Evolutionary conservation across 2,888 invertebrate genomes (phyloP).

Genomic region (Stenurella melanura): DNA sequence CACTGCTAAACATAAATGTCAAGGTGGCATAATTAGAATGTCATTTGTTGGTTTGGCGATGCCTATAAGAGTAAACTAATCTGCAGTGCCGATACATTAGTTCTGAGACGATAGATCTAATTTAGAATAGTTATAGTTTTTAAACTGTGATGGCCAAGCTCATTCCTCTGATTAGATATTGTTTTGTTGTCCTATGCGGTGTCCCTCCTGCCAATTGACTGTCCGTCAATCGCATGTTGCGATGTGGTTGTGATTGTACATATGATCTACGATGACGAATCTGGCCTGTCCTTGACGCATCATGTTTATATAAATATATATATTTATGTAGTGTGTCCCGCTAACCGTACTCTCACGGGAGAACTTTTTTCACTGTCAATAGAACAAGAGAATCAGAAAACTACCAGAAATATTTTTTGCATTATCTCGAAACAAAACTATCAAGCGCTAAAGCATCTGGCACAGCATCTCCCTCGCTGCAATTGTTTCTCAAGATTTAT

Average conservation of each 20-base stretch:
- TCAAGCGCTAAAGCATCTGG: too few relatives aligned
- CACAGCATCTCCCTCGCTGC: too few relatives aligned
- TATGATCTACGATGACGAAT: conserved; percentile 73
- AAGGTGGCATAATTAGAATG: too few relatives aligned
- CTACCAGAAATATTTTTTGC: too few relatives aligned
- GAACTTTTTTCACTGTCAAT: background rate
- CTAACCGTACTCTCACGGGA: conserved; percentile 12
- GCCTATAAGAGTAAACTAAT: conserved; percentile 9
- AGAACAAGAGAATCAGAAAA: background rate
- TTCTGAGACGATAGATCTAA: conserved; percentile 50
- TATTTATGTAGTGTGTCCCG: conserved; percentile 36
- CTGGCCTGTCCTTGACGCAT: conserved; percentile 73
- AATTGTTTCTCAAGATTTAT: background rate
- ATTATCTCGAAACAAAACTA: too few relatives aligned
- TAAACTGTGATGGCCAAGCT: conserved; percentile 68
- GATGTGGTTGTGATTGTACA: conserved; percentile 73
- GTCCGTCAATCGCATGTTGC: conserved; percentile 65
- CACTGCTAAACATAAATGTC: too few relatives aligned
- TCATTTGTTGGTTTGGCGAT: conserved; percentile 7
- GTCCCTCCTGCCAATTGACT: conserved; percentile 68
- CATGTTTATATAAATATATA: conserved; percentile 65
- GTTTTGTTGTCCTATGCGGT: conserved; percentile 60
- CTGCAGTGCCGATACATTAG: conserved; percentile 34
- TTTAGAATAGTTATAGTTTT: conserved; percentile 42
- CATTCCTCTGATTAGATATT: conserved; percentile 66